These are phyloP conservation scores for Patella caerulea DNA, from an alignment of 2,888 invertebrate species.

Conservation along the genomic window DNA sequence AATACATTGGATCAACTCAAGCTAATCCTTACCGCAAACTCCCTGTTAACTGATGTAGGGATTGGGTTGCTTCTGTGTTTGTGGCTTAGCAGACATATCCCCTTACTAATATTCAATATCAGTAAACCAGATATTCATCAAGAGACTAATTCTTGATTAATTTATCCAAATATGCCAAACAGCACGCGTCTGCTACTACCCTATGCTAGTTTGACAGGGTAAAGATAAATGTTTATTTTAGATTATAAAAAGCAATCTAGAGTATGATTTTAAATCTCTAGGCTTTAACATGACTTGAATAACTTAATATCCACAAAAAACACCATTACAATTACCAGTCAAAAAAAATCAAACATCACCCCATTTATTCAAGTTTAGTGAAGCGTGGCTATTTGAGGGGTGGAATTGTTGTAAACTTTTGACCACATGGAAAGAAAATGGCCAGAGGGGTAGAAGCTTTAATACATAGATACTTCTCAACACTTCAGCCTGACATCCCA, in stretches of 20 bases:
- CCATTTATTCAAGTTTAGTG: not conserved
- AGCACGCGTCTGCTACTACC: too few species aligned
- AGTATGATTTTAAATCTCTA: not conserved
- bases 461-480: not conserved
- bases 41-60: too few species aligned
- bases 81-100: too few species aligned
- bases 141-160: too few species aligned
- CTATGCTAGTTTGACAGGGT: too few species aligned
- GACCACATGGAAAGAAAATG: not conserved
- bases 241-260: not conserved
- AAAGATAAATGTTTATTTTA: not conserved
- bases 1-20: too few species aligned
- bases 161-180: too few species aligned
- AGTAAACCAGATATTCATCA: too few species aligned
- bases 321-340: not conserved
- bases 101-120: too few species aligned
- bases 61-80: too few species aligned
- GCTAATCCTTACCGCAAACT: too few species aligned
- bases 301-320: not conserved
- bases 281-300: not conserved
- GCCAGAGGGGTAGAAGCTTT: not conserved
- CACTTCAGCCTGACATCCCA: not conserved
- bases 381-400: not conserved
- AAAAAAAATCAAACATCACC: not conserved
- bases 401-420: not conserved